Percentiles rank a stretch among this genome's conserved stretches.
These are phyloP conservation scores for Polydrusus tereticollis DNA, from an alignment of 2,888 invertebrate species.

Conservation along the genomic window DNA sequence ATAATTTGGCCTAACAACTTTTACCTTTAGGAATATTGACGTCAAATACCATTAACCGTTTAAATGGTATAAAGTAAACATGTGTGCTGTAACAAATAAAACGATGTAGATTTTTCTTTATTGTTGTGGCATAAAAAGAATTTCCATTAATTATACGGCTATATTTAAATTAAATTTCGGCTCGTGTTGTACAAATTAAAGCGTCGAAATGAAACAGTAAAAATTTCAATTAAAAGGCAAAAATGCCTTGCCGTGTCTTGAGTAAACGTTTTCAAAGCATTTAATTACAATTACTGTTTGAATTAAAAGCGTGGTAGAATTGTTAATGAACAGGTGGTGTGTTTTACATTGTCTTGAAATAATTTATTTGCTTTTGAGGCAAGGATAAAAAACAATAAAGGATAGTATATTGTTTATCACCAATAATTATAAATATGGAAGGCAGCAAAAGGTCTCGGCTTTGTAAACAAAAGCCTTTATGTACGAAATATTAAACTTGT, in stretches of 20 bases:
- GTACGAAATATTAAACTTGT: too few relatives aligned
- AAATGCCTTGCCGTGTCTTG: conserved; percentile 9
- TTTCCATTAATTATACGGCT: neutral
- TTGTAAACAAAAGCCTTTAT: too few relatives aligned
- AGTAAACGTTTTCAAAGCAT: conserved; percentile 19
- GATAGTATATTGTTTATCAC: too few relatives aligned
- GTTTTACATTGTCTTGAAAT: conserved; percentile 52
- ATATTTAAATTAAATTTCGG: conserved; percentile 3
- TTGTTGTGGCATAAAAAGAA: conserved; percentile 1
- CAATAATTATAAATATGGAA: too few relatives aligned
- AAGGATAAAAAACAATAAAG: neutral
- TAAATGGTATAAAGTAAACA: too few relatives aligned
- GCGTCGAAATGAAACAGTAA: conserved; percentile 19
- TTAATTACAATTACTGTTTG: conserved; percentile 34
- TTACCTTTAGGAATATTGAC: too few relatives aligned
- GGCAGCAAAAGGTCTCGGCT: too few relatives aligned
- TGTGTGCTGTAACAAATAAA: too few relatives aligned
- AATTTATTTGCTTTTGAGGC: conserved; percentile 54
- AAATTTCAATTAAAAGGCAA: conserved; percentile 34
- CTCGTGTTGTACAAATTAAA: conserved; percentile 11
- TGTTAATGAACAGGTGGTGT: conserved; percentile 52
- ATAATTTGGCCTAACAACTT: too few relatives aligned
- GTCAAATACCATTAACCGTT: too few relatives aligned
- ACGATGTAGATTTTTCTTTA: neutral
- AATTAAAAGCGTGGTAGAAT: conserved; percentile 37